phyloP scores from a whole-genome alignment of 92 coral and sea anemone genomes.

The Epizoanthus illoricatus region DNA sequence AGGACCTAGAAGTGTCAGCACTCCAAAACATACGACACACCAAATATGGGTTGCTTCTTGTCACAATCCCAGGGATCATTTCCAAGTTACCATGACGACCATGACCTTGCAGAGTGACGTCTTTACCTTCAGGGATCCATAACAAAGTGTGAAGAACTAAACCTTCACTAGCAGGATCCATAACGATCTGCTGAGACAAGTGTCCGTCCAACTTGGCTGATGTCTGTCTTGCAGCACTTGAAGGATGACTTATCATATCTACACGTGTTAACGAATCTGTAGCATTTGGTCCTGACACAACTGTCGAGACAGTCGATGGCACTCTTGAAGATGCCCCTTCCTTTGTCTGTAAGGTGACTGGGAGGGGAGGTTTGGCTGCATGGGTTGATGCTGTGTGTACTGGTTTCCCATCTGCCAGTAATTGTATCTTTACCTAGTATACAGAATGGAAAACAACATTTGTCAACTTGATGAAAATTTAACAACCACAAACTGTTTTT shows the following conservation, averaged over 20 bases:
- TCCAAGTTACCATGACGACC: constrained; percentile 41
- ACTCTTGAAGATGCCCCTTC: neutral
- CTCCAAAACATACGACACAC: constrained; percentile 98
- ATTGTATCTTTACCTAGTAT: constrained; percentile 63
- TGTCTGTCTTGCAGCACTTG: neutral
- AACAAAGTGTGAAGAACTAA: constrained; percentile 76
- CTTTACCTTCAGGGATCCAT: constrained; percentile 94
- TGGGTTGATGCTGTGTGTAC: constrained; percentile 42
- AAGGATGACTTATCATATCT: constrained; percentile 20
- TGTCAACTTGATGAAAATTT: neutral
- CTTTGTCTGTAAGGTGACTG: constrained; percentile 1
- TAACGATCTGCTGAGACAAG: neutral
- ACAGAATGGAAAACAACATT: neutral
- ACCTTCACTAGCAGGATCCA: constrained; percentile 41
- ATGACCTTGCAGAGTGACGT: constrained; percentile 49
- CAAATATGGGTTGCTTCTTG: constrained; percentile 74
- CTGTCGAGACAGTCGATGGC: neutral
- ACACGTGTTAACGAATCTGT: constrained; percentile 8
- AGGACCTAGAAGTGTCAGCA: constrained; percentile 84
- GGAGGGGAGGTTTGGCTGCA: constrained; percentile 53
- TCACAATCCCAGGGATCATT: constrained; percentile 45
- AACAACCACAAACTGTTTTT: no score
- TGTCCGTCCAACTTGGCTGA: neutral
- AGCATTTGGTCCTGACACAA: neutral
- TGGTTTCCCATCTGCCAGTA: constrained; percentile 72